Evolutionary conservation across 2,888 invertebrate species (phyloP).

Genomic region (Synanthedon vespiformis): DNA sequence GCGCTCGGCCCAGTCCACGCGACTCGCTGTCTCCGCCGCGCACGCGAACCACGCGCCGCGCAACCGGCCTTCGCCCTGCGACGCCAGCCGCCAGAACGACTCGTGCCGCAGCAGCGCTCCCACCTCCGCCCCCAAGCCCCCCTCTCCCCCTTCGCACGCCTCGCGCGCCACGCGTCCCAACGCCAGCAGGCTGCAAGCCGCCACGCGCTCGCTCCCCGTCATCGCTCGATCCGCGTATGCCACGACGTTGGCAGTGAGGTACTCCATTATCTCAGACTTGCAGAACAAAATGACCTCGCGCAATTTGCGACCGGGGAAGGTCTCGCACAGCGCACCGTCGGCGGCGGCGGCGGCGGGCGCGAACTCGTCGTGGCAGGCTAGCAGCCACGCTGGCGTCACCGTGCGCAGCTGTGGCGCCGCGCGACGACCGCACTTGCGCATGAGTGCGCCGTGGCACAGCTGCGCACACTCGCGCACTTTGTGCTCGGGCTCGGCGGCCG

Average conservation of each 20-base stretch:
- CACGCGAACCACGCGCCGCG: conserved; percentile 8
- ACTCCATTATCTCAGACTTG: too few relatives aligned
- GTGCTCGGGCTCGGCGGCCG: conserved; percentile 84
- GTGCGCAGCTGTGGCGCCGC: conserved; percentile 78
- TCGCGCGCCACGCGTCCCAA: background rate
- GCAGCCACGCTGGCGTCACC: conserved; percentile 11
- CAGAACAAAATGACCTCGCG: too few relatives aligned
- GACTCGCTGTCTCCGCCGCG: conserved; percentile 17
- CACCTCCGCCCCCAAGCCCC: background rate
- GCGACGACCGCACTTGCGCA: conserved; percentile 75
- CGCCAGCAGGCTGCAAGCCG: too few relatives aligned
- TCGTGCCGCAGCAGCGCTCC: background rate
- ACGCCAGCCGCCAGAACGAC: background rate
- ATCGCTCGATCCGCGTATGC: too few relatives aligned
- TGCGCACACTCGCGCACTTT: conserved; percentile 83
- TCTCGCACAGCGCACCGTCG: conserved; percentile 19
- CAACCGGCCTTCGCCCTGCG: conserved; percentile 4
- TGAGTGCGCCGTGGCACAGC: conserved; percentile 75
- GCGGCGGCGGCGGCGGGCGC: conserved; percentile 2
- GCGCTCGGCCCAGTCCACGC: conserved; percentile 70
- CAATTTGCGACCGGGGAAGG: background rate
- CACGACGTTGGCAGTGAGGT: too few relatives aligned
- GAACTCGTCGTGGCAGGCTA: background rate
- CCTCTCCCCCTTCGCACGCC: background rate
- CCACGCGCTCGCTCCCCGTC: too few relatives aligned